Evolutionary conservation across 2,113 vertebrate species (phyloP).

Genomic region (rabbit (Oryctolagus cuniculus)): DNA sequence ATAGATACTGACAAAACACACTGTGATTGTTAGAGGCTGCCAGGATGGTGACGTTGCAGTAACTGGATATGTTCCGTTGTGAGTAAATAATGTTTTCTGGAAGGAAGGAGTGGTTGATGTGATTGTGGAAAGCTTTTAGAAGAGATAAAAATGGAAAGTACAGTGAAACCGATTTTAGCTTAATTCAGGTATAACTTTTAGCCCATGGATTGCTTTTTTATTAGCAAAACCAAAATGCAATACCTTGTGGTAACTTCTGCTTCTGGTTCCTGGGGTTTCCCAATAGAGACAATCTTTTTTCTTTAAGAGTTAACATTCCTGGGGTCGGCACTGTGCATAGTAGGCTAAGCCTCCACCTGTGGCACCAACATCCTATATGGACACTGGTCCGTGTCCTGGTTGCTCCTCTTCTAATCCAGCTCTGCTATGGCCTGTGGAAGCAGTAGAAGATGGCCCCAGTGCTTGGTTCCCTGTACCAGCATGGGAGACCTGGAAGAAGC

Average conservation of each 20-base stretch:
- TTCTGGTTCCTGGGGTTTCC: slow-evolving; percentile 14
- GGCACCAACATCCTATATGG: too few relatives aligned
- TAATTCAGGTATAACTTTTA: slow-evolving; percentile 32
- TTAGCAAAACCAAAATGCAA: slow-evolving; percentile 6
- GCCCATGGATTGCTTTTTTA: background rate
- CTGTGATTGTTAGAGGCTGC: background rate
- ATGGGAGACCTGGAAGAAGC: too few relatives aligned
- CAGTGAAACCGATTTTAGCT: background rate
- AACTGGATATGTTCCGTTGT: background rate
- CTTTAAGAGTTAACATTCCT: background rate
- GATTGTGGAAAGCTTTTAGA: slow-evolving; percentile 12
- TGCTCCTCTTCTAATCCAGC: too few relatives aligned
- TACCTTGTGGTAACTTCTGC: background rate
- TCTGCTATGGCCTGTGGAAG: too few relatives aligned
- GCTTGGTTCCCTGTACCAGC: background rate
- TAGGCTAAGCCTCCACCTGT: too few relatives aligned
- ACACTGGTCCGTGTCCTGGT: too few relatives aligned
- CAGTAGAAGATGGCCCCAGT: too few relatives aligned
- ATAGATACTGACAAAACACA: background rate
- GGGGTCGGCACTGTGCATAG: too few relatives aligned
- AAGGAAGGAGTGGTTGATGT: background rate
- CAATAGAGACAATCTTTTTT: background rate
- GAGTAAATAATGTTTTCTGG: slow-evolving; percentile 13
- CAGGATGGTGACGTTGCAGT: background rate
- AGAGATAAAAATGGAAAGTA: background rate